Conservation (phyloP, 2,888 invertebrate species). For the Isoperla grammatica region DNA sequence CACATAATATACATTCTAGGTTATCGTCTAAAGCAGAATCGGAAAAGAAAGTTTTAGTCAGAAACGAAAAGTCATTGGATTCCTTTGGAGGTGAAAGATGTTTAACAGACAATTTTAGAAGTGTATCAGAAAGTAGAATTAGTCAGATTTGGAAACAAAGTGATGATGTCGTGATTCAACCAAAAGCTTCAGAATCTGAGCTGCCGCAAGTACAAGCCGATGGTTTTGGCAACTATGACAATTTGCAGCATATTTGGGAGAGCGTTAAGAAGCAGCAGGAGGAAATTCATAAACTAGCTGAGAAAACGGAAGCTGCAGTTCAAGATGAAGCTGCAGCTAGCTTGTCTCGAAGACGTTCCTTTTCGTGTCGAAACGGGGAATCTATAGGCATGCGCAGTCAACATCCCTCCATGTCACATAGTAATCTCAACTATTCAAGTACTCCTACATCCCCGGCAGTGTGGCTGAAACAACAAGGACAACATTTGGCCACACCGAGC, state of each 20-base stretch:
- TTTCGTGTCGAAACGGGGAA: constrained; percentile 8
- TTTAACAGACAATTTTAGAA: not conserved
- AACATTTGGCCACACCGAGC: constrained; percentile 58
- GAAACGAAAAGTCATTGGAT: not conserved
- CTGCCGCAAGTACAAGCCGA: constrained; percentile 30
- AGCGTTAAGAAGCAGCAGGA: constrained; percentile 30
- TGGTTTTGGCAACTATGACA: constrained; percentile 57
- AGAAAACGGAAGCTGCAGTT: constrained; percentile 19
- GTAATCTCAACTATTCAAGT: constrained; percentile 29
- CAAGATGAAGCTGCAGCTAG: not conserved
- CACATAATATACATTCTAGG: not conserved
- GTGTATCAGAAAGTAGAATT: constrained; percentile 27
- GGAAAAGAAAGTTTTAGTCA: not conserved
- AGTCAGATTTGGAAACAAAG: constrained; percentile 36
- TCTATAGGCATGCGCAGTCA: constrained; percentile 1
- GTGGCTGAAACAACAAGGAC: constrained; percentile 65
- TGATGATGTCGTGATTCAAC: constrained; percentile 23
- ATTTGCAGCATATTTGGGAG: constrained; percentile 46
- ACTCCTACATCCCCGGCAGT: constrained; percentile 60
- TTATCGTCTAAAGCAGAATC: not conserved
- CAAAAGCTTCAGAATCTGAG: constrained; percentile 28
- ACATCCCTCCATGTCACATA: constrained; percentile 27
- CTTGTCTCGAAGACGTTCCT: constrained; percentile 1
- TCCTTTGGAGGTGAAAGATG: not conserved
- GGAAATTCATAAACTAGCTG: constrained; percentile 24